Percentiles rank a stretch among this genome's conserved stretches.
Conservation (phyloP, 1,140 invertebrate species). For the Drosophila mayri region DNA sequence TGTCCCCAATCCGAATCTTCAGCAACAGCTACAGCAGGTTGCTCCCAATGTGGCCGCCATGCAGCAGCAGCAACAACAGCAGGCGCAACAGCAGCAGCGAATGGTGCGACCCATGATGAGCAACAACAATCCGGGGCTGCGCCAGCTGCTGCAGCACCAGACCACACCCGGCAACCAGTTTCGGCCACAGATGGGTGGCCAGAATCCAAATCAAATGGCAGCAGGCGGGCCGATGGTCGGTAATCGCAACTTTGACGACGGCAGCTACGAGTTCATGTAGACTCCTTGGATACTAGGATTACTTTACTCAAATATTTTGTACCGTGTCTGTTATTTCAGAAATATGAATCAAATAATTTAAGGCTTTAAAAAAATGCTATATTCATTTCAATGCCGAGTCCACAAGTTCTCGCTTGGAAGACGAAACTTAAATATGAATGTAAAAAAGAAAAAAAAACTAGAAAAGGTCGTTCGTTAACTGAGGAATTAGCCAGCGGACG, state of each 20-base stretch:
- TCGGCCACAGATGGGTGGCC: slow-evolving; percentile 78
- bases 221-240: slow-evolving; percentile 76
- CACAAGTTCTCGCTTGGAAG: no score
- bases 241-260: slow-evolving; percentile 80
- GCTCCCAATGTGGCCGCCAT: slow-evolving; percentile 64
- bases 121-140: slow-evolving; percentile 88
- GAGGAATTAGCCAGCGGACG: slow-evolving; percentile 63
- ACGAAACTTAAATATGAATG: no score
- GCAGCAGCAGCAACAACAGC: slow-evolving; percentile 77
- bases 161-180: slow-evolving; percentile 77
- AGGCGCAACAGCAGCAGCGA: slow-evolving; percentile 85
- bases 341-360: not conserved
- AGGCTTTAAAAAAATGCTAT: not conserved
- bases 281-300: slow-evolving; percentile 10
- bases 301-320: slow-evolving; percentile 17
- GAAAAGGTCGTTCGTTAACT: no score
- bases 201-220: slow-evolving; percentile 79
- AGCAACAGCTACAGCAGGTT: slow-evolving; percentile 76
- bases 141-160: slow-evolving; percentile 90
- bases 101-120: slow-evolving; percentile 89
- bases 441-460: no score
- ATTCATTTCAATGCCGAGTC: no score
- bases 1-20: slow-evolving; percentile 67
- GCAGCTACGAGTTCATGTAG: slow-evolving; percentile 82
- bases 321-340: slow-evolving; percentile 1